Percentiles rank a stretch among this genome's conserved stretches.
These are phyloP conservation scores for Ostrea edulis DNA, from an alignment of 1,140 invertebrate genomes.

Conservation along the genomic window DNA sequence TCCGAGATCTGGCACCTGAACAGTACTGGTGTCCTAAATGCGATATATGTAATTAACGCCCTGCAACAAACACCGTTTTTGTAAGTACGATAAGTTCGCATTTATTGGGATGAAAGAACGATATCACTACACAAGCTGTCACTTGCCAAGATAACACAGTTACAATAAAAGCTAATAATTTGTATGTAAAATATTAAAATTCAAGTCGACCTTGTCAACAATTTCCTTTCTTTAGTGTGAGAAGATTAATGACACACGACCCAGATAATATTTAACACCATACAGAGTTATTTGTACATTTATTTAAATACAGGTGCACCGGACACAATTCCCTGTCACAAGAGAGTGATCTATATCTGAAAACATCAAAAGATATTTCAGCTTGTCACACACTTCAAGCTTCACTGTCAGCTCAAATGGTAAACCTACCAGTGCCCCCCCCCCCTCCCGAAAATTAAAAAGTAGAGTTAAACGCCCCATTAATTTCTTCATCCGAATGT, in stretches of 20 bases:
- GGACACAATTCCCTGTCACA: neutral
- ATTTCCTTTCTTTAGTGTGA: neutral
- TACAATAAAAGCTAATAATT: neutral
- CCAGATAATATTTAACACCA: neutral
- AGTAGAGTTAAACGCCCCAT: neutral
- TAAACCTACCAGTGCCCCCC: neutral
- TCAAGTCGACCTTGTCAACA: too few species aligned
- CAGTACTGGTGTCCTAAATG: neutral
- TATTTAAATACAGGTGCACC: slow-evolving; percentile 25
- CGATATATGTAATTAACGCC: neutral
- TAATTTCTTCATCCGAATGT: neutral
- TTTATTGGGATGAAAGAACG: neutral
- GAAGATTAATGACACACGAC: neutral
- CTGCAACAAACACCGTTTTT: neutral
- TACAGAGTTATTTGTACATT: neutral
- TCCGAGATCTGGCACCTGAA: neutral
- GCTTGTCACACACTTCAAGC: neutral
- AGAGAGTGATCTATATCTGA: neutral
- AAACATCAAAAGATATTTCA: neutral
- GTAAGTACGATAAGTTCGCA: neutral
- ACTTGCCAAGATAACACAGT: neutral
- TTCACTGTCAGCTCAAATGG: neutral
- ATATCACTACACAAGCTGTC: neutral
- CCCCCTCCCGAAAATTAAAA: neutral
- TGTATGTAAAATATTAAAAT: neutral